phyloP scores from a whole-genome alignment of 2,888 invertebrate species.

The Melanotus villosus region DNA sequence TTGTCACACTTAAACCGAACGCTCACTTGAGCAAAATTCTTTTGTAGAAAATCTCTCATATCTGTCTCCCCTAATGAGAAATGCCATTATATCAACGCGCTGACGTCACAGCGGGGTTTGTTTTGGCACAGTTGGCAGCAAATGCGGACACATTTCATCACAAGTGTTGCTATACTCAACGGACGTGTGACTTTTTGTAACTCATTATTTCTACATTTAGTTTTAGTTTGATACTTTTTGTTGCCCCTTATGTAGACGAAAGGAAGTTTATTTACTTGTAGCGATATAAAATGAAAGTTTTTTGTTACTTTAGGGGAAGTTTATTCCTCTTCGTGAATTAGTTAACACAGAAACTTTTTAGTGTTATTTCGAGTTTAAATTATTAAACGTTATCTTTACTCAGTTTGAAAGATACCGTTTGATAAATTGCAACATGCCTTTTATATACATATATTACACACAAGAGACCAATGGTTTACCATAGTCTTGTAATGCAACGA shows the following conservation, averaged over 20 bases:
- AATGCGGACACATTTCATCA: conserved; percentile 56
- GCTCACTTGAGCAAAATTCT: conserved; percentile 41
- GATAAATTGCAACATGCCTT: too few species aligned
- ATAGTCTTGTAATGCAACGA: too few species aligned
- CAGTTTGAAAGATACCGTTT: too few species aligned
- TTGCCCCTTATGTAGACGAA: not conserved
- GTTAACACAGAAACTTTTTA: not conserved
- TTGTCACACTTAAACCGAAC: conserved; percentile 34
- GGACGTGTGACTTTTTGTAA: conserved; percentile 55
- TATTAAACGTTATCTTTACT: too few species aligned
- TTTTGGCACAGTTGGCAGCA: conserved; percentile 56
- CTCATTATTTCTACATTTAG: conserved; percentile 54
- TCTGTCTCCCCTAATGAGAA: conserved; percentile 54
- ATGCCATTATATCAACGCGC: conserved; percentile 54
- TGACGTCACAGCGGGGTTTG: conserved; percentile 49
- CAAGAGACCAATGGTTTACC: too few species aligned
- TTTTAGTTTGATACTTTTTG: conserved; percentile 25
- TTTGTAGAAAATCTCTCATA: conserved; percentile 45
- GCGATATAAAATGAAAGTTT: not conserved
- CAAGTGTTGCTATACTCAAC: conserved; percentile 51
- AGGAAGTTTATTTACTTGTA: not conserved
- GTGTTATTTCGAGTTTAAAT: not conserved
- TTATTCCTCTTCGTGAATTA: not conserved
- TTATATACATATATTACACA: too few species aligned
- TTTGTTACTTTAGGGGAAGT: not conserved